A percentile compares a stretch with the other conserved stretches of the same genome.
phyloP scores from a whole-genome alignment of 2,888 invertebrate genomes.

The Lumbricus terrestris region DNA sequence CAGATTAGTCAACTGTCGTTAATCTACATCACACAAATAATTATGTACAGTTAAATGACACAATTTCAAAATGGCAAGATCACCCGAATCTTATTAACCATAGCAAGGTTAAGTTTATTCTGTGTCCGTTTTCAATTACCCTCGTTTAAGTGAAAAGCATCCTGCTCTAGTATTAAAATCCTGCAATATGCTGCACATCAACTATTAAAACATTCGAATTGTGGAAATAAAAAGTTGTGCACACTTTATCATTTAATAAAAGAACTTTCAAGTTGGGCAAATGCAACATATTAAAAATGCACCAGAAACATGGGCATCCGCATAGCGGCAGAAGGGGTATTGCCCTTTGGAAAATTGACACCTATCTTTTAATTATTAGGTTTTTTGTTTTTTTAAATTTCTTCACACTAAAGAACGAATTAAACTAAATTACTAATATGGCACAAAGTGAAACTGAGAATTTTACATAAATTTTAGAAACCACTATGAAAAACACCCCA shows the following conservation, averaged over 20 bases:
- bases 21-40: not conserved
- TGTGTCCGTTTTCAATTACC: too few relatives aligned
- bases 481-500: too few relatives aligned
- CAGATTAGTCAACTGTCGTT: not conserved
- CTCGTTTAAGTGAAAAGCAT: too few relatives aligned
- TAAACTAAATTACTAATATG: too few relatives aligned
- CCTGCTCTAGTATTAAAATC: too few relatives aligned
- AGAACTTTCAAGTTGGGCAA: not conserved
- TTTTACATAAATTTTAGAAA: too few relatives aligned
- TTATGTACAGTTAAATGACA: not conserved
- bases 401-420: too few relatives aligned
- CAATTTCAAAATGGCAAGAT: not conserved
- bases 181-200: not conserved
- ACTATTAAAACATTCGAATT: not conserved
- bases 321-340: too few relatives aligned
- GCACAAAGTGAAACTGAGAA: too few relatives aligned
- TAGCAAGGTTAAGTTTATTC: not conserved
- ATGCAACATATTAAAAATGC: not conserved
- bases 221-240: not conserved
- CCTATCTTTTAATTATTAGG: too few relatives aligned
- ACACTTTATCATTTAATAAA: not conserved
- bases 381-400: too few relatives aligned
- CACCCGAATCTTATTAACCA: not conserved
- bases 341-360: too few relatives aligned
- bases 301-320: not conserved